A percentile compares a stretch with the other conserved stretches of the same genome.
Conservation (phyloP, 2,113 vertebrate species). For the Misgurnus anguillicaudatus region DNA sequence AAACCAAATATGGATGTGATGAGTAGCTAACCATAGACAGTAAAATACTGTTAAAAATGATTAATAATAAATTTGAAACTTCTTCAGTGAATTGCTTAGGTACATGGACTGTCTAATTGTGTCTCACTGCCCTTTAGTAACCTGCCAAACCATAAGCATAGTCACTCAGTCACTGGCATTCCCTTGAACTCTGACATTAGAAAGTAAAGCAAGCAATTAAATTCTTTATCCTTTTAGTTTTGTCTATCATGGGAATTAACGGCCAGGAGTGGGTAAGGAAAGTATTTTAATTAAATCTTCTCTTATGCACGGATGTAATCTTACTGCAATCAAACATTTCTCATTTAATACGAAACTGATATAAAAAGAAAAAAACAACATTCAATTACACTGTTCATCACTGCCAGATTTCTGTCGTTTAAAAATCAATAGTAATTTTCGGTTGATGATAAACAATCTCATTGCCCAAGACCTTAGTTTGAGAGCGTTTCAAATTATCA, state of each 20-base stretch:
- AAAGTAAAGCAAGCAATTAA: slow-evolving; percentile 47
- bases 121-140: not conserved
- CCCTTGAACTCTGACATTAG: slow-evolving; percentile 13
- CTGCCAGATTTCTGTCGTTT: slow-evolving; percentile 28
- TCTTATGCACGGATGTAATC: slow-evolving; percentile 44
- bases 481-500: slow-evolving; percentile 39
- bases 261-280: slow-evolving; percentile 34
- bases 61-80: not conserved
- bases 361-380: not conserved
- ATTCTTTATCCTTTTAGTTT: slow-evolving; percentile 36
- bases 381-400: slow-evolving; percentile 15
- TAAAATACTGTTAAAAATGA: not conserved
- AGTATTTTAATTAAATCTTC: slow-evolving; percentile 49
- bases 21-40: not conserved
- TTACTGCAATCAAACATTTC: slow-evolving; percentile 46
- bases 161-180: slow-evolving; percentile 25
- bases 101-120: not conserved
- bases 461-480: slow-evolving; percentile 11
- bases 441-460: slow-evolving; percentile 27
- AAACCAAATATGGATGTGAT: not conserved
- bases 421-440: slow-evolving; percentile 52
- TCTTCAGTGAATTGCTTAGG: not conserved
- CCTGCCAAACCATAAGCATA: slow-evolving; percentile 16
- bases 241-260: slow-evolving; percentile 37
- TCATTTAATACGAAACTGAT: slow-evolving; percentile 30